Conservation (phyloP, 2,113 vertebrate genomes). For the Condylura cristata region DNA sequence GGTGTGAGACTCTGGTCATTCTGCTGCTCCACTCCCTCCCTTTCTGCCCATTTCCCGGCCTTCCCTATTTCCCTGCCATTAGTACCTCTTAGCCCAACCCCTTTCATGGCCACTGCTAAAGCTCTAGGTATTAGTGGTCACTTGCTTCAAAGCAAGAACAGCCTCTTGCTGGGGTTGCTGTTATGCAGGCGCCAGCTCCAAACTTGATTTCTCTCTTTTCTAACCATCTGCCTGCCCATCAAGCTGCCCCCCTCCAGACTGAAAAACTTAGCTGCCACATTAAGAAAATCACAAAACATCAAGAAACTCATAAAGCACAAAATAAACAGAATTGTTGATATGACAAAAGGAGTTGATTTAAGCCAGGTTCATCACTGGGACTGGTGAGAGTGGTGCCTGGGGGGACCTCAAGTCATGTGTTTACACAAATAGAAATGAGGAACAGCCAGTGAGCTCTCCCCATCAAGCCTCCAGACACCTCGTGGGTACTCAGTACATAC, state of each 20-base stretch:
- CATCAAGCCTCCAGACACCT: background rate
- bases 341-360: background rate
- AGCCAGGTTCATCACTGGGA: background rate
- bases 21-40: background rate
- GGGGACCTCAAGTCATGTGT: background rate
- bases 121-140: background rate
- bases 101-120: background rate
- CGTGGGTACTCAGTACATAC: background rate
- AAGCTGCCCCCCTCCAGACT: background rate
- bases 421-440: background rate
- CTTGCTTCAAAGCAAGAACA: background rate
- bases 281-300: background rate
- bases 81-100: background rate
- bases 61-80: background rate
- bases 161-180: background rate
- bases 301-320: slow-evolving; percentile 34
- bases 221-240: background rate
- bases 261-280: background rate
- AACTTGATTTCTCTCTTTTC: background rate
- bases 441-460: background rate
- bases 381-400: background rate
- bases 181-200: background rate
- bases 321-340: background rate
- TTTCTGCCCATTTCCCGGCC: background rate
- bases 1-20: too few relatives aligned